Base-by-base conservation (phyloP, 2,797 vertebrate species). In the Gymnothorax javanicus region DNA sequence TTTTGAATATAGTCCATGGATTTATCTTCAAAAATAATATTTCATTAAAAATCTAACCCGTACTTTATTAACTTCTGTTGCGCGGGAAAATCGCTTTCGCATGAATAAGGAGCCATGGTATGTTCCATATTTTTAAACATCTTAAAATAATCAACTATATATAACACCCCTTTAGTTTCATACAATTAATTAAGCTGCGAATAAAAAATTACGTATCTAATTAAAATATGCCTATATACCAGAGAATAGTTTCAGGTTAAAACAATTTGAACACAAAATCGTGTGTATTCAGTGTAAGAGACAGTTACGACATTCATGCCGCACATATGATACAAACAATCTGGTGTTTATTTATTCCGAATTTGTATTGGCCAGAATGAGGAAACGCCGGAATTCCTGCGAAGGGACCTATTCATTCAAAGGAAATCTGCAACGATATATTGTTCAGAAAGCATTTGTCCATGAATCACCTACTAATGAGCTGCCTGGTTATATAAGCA, bases 391-490 rank as follows among this genome's bases (percentile, higher is more conserved):
- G 91, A 91, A 89, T 92, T 94, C 92, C 92, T 89, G 90, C 88
- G 57, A 82, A 87, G 75, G 87, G 11, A 13, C 12, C 91, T 88
- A 90, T 93, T 93, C 91, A 89, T 89, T 82, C 89, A 87, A 84
- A 58, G 87, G 89, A 82, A 79, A 77, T 85, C 88, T 92, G 90
- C 89, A 93, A 92, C 90, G 90, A 62, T 87, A 50, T 27, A 17
- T 85, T 91, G 87, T 91, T 90, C 87, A 88, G 82, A 92, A 93
- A 94, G 94, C 92, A 95, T 94, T 93, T 92, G 86, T 90, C 90
- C 91, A 82, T 85, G 54, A 86, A 87, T 85, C 86, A 89, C 82
- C 75, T 87, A 81, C 88, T 87, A 33, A 86, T 54, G 54, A 84
- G 64, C 33, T 86, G 62, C 82, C 82, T 87, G 73, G 84, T 86